phyloP scores from a whole-genome alignment of 2,888 invertebrate genomes.

The Rhagium mordax region DNA sequence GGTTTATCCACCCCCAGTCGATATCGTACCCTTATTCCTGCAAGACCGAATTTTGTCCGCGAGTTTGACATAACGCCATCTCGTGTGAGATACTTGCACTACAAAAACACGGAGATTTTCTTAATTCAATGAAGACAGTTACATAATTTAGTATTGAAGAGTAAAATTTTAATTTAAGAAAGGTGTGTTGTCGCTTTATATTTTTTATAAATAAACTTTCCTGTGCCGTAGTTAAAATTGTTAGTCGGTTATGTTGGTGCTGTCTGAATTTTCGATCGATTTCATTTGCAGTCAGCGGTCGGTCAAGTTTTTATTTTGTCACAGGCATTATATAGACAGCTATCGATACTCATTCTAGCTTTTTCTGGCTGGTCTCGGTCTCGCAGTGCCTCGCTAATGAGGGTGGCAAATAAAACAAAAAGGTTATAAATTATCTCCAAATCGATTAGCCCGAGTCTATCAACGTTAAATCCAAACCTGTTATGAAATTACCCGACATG shows the following conservation, averaged over 20 bases:
- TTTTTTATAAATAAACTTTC: background rate
- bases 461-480: slow-evolving; percentile 70
- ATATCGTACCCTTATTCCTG: too few species aligned
- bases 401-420: slow-evolving; percentile 69
- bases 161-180: too few species aligned
- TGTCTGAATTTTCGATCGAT: slow-evolving; percentile 64
- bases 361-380: slow-evolving; percentile 63
- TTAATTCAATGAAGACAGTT: too few species aligned
- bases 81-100: too few species aligned
- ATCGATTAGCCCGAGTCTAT: slow-evolving; percentile 69
- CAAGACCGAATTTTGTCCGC: too few species aligned
- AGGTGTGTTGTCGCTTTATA: background rate
- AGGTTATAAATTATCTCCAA: slow-evolving; percentile 68
- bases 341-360: slow-evolving; percentile 67
- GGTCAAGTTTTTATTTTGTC: slow-evolving; percentile 69
- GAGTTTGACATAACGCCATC: too few species aligned
- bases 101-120: too few species aligned
- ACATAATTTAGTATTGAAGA: too few species aligned
- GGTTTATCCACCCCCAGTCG: too few species aligned
- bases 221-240: background rate
- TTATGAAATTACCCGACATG: slow-evolving; percentile 69
- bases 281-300: slow-evolving; percentile 64
- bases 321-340: slow-evolving; percentile 68
- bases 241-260: slow-evolving; percentile 38
- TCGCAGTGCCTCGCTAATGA: slow-evolving; percentile 64